Conservation (phyloP, 2,113 vertebrate species). For the Spermophilus dauricus region DNA sequence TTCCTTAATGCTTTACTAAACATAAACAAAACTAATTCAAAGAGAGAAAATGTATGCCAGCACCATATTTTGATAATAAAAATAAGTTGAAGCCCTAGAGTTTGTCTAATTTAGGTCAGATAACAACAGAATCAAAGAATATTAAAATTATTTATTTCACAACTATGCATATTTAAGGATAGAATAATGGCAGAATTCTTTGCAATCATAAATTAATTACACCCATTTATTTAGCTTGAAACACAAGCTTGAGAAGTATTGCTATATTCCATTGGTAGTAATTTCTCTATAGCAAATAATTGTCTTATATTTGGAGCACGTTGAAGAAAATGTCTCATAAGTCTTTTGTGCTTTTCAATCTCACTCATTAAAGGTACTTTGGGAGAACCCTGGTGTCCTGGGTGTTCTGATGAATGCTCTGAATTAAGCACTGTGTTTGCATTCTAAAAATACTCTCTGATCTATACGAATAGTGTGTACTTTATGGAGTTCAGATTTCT, state of each 20-base stretch:
- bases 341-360: too few relatives aligned
- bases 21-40: background rate
- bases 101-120: background rate
- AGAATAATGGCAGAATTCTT: background rate
- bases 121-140: background rate
- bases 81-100: background rate
- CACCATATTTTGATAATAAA: background rate
- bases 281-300: too few relatives aligned
- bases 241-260: too few relatives aligned
- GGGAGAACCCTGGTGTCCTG: background rate
- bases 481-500: background rate
- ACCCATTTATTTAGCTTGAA: background rate
- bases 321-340: too few relatives aligned
- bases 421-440: background rate
- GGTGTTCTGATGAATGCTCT: background rate
- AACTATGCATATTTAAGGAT: background rate
- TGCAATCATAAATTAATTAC: background rate
- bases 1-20: too few relatives aligned
- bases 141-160: background rate
- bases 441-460: background rate
- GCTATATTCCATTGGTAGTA: too few relatives aligned
- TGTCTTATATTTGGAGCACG: too few relatives aligned
- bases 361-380: background rate
- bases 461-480: background rate
- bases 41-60: background rate